Base-by-base conservation (phyloP, 2,113 vertebrate genomes). In the Tachysurus fulvidraco region DNA sequence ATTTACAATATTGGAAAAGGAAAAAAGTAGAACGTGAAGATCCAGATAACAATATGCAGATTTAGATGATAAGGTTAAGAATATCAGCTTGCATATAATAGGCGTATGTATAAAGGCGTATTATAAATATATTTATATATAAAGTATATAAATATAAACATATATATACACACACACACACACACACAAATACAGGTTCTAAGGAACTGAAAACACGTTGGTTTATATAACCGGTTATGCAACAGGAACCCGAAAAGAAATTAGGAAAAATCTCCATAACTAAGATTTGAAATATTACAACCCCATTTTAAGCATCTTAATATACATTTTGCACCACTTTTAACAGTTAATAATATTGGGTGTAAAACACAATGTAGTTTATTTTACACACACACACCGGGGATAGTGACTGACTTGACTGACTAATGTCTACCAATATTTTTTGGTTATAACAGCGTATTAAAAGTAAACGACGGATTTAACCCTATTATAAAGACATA, bases 191-290 rank as follows among this genome's bases (percentile, higher is more conserved):
- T 14, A 5, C 1, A 10, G 12, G 4, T 6, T 76, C 52, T 23
- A 16, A 74, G 25, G 71, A 74, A 46, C 44, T 23, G 9, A 73
- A 30, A 79, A 57, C 8, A 50, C 2, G 9, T 25, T 76, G 46
- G 10, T 78, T 57, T 80, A 80, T 59, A 80, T 59, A 80, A 80
- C 28, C 0, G 77, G 77, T 80, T 80, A 80, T 80, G 77, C 77
- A 80, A 81, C 78, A 81, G 78, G 78, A 80, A 59, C 4, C 54
- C 6, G 78, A 21, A 79, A 6, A 57, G 77, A 79, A 79, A 55
- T 79, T 12, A 79, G 1, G 44, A 23, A 52, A 77, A 25, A 46
- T 12, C 67, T 71, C 14, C 25, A 16, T 17, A 28, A 78, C 23
- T 77, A 55, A 1, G 46, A 54, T 77, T 78, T 10, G 8, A 4